Evolutionary conservation across 2,888 invertebrate species (phyloP).

Genomic region (Dolomedes plantarius): DNA sequence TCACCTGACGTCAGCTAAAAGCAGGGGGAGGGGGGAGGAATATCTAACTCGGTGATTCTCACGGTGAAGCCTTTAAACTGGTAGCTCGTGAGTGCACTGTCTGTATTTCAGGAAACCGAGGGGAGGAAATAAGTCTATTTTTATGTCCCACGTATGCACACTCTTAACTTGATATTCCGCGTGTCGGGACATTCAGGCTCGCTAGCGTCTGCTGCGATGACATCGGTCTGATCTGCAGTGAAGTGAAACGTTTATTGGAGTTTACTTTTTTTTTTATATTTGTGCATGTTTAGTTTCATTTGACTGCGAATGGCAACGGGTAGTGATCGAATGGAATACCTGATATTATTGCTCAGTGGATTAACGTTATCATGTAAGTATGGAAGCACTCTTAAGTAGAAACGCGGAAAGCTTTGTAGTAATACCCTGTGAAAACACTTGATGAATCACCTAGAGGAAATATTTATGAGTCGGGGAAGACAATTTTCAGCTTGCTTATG

Average conservation of each 20-base stretch:
- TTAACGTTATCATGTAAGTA: slow-evolving; percentile 45
- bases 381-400: too few species aligned
- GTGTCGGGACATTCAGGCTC: slow-evolving; percentile 46
- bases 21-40: not conserved
- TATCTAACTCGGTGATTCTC: not conserved
- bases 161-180: slow-evolving; percentile 61
- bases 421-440: too few species aligned
- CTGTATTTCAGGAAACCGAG: slow-evolving; percentile 65
- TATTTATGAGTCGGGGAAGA: too few species aligned
- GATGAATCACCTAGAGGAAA: too few species aligned
- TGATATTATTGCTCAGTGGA: slow-evolving; percentile 33
- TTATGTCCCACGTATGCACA: slow-evolving; percentile 38
- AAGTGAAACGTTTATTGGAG: not conserved
- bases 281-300: not conserved
- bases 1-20: slow-evolving; percentile 6
- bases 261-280: not conserved
- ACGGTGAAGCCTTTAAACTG: slow-evolving; percentile 46
- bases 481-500: too few species aligned
- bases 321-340: slow-evolving; percentile 15
- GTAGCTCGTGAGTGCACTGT: slow-evolving; percentile 27
- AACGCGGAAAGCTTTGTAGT: too few species aligned
- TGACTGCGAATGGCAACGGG: slow-evolving; percentile 7
- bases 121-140: slow-evolving; percentile 45
- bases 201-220: slow-evolving; percentile 31
- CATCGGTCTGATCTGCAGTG: not conserved